phyloP scores from a whole-genome alignment of 1,140 invertebrate species.

The Lucilia sericata region DNA sequence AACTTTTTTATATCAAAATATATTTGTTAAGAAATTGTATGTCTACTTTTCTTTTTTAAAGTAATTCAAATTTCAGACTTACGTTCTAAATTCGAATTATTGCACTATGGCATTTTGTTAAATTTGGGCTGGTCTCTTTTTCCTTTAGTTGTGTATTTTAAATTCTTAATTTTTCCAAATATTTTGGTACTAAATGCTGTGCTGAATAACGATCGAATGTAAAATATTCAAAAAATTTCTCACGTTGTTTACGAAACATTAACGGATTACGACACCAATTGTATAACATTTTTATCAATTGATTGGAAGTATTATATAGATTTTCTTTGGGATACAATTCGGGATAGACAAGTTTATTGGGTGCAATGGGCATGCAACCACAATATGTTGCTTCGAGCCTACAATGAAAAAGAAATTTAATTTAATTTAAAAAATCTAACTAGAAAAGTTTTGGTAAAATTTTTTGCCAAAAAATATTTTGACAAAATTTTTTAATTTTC shows the following conservation, averaged over 20 bases:
- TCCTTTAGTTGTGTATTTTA: constrained; percentile 38
- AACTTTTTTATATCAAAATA: constrained; percentile 31
- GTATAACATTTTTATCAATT: constrained; percentile 71
- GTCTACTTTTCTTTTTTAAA: neutral
- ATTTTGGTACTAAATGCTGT: constrained; percentile 60
- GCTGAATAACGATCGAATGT: constrained; percentile 61
- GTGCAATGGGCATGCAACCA: constrained; percentile 78
- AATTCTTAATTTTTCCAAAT: constrained; percentile 59
- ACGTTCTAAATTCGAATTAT: constrained; percentile 40
- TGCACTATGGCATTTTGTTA: constrained; percentile 44
- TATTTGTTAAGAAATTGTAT: neutral
- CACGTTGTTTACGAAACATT: constrained; percentile 60
- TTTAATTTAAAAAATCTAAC: too few relatives aligned
- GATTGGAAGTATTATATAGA: constrained; percentile 72
- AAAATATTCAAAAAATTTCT: constrained; percentile 63
- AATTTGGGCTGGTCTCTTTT: neutral
- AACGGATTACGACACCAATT: constrained; percentile 68
- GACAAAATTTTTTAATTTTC: too few relatives aligned
- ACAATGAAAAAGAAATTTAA: constrained; percentile 55
- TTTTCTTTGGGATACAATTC: constrained; percentile 78
- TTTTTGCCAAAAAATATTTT: too few relatives aligned
- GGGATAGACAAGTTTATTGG: constrained; percentile 79
- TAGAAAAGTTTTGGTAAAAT: too few relatives aligned
- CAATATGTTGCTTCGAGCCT: constrained; percentile 78
- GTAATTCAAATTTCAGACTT: constrained; percentile 30